Conservation (phyloP, 1,140 invertebrate genomes). For the Thrips palmi region DNA sequence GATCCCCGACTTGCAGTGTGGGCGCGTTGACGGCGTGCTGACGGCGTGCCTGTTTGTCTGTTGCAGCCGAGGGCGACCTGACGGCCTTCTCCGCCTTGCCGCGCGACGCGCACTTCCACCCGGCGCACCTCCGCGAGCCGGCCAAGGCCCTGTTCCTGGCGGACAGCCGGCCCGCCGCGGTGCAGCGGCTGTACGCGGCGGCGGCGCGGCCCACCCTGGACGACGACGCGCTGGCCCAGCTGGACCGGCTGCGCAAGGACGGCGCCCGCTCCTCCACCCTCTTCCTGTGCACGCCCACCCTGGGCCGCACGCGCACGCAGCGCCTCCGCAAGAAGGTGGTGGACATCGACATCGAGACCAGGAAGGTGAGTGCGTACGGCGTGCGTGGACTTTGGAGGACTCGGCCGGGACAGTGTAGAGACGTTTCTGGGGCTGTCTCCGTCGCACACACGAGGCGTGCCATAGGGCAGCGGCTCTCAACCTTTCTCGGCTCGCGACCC, state of each 20-base stretch:
- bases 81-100: slow-evolving; percentile 57
- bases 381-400: background rate
- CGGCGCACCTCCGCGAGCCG: slow-evolving; percentile 35
- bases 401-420: background rate
- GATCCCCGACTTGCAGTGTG: no score
- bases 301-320: slow-evolving; percentile 33
- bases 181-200: slow-evolving; percentile 52
- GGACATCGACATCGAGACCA: slow-evolving; percentile 69
- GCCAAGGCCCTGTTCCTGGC: slow-evolving; percentile 46
- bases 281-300: slow-evolving; percentile 59
- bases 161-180: slow-evolving; percentile 40
- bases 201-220: slow-evolving; percentile 31
- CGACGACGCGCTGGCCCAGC: slow-evolving; percentile 19
- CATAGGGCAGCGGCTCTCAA: no score
- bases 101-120: slow-evolving; percentile 53
- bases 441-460: no score
- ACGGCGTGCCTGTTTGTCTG: no score
- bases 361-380: slow-evolving; percentile 44
- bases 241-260: slow-evolving; percentile 34
- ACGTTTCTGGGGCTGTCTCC: no score
- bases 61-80: slow-evolving; percentile 72
- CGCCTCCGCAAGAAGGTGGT: slow-evolving; percentile 43
- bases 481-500: no score
- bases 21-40: no score
- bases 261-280: slow-evolving; percentile 32